Conservation (phyloP, 2,888 invertebrate genomes). For the Parasteatoda lunata region DNA sequence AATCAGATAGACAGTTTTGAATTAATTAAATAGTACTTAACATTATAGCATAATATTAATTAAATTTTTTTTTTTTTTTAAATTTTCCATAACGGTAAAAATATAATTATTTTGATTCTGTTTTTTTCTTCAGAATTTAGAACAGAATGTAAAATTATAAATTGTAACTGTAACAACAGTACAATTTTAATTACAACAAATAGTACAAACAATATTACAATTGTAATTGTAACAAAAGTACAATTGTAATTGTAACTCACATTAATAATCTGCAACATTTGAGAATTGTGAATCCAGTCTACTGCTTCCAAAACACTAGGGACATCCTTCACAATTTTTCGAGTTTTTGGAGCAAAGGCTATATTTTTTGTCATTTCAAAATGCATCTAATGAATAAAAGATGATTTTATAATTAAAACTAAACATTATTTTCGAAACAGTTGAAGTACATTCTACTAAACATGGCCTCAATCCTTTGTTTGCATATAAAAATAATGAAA, state of each 20-base stretch:
- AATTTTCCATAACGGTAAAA: too few species aligned
- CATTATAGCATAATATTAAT: too few species aligned
- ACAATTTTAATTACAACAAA: too few species aligned
- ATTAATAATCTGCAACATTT: not conserved
- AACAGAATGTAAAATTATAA: too few species aligned
- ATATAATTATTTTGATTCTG: too few species aligned
- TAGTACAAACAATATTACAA: too few species aligned
- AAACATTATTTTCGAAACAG: not conserved
- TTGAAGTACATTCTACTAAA: not conserved
- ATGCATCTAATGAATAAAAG: conserved; percentile 26
- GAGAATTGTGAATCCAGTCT: conserved; percentile 31
- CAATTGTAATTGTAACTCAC: conserved; percentile 8
- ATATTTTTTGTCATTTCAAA: conserved; percentile 47
- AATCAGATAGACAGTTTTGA: too few species aligned
- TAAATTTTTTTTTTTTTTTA: too few species aligned
- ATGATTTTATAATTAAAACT: not conserved
- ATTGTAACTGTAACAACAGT: too few species aligned
- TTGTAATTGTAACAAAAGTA: not conserved
- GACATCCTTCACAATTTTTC: conserved; percentile 19
- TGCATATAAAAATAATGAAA: not conserved
- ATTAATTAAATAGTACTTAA: too few species aligned
- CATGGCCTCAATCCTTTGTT: not conserved
- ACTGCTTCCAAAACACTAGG: conserved; percentile 18
- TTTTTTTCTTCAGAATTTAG: too few species aligned
- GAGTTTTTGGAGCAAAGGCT: conserved; percentile 40